Percentiles rank a stretch among this genome's conserved stretches.
These are phyloP conservation scores for Cantharis flavilabris DNA, from an alignment of 2,888 invertebrate genomes.

Conservation along the genomic window DNA sequence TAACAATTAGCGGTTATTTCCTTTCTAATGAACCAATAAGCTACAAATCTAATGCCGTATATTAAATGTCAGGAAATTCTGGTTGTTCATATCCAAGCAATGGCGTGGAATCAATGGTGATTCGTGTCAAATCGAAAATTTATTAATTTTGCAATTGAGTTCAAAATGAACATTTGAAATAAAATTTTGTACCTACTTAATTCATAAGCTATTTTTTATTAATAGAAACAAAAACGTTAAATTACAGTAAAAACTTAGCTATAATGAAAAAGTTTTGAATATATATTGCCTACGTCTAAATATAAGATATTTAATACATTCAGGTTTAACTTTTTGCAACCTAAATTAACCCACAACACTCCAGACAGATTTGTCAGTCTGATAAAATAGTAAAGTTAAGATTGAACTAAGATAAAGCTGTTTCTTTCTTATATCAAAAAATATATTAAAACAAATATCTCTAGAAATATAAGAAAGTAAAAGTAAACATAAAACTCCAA, in stretches of 20 bases:
- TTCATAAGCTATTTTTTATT: too few relatives aligned
- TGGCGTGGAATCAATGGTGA: background rate
- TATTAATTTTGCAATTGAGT: background rate
- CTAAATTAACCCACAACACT: background rate
- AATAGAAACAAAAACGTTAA: too few relatives aligned
- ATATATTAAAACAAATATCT: background rate
- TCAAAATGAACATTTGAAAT: too few relatives aligned
- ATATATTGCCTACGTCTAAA: background rate
- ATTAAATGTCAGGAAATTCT: background rate
- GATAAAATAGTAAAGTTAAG: background rate
- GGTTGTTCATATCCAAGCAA: background rate
- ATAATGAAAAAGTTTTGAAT: background rate
- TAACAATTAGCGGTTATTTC: background rate
- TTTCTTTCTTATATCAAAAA: background rate
- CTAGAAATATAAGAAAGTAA: background rate
- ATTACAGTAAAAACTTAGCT: too few relatives aligned
- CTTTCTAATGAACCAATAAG: background rate
- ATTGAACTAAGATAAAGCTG: background rate
- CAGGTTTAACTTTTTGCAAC: background rate
- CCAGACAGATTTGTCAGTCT: background rate
- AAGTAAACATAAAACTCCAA: background rate
- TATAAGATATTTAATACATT: background rate
- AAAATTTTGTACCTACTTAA: too few relatives aligned
- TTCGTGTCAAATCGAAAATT: background rate
- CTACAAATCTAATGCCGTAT: background rate